A percentile compares a stretch with the other conserved stretches of the same genome.
These are phyloP conservation scores for Mimachlamys varia DNA, from an alignment of 2,888 invertebrate species.

Conservation along the genomic window DNA sequence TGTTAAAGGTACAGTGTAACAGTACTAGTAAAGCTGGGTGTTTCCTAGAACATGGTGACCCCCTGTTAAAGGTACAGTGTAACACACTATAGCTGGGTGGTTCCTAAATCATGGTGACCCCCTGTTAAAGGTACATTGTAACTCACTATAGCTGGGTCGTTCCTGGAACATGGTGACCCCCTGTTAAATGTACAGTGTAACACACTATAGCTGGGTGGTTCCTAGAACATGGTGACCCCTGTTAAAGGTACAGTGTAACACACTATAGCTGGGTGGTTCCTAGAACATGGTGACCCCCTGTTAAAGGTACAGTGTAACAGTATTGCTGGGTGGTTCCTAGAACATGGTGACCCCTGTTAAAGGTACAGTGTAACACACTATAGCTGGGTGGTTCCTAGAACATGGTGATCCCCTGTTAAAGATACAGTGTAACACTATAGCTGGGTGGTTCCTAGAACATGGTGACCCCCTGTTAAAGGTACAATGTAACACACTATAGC, in stretches of 20 bases:
- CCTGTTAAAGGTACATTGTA: too few relatives aligned
- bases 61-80: slow-evolving; percentile 91
- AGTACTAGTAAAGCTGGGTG: too few relatives aligned
- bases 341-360: slow-evolving; percentile 97
- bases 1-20: slow-evolving; percentile 89
- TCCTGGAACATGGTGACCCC: slow-evolving; percentile 97
- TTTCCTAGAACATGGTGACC: slow-evolving; percentile 92
- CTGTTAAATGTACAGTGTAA: slow-evolving; percentile 90
- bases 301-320: slow-evolving; percentile 88
- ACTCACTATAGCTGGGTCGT: slow-evolving; percentile 87
- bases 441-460: too few relatives aligned
- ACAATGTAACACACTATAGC: too few relatives aligned
- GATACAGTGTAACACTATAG: slow-evolving; percentile 82
- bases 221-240: too few relatives aligned
- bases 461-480: slow-evolving; percentile 95
- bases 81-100: too few relatives aligned
- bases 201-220: too few relatives aligned
- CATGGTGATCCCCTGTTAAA: slow-evolving; percentile 98
- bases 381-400: slow-evolving; percentile 93
- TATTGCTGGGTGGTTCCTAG: slow-evolving; percentile 92
- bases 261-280: slow-evolving; percentile 99
- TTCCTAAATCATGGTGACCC: too few relatives aligned
- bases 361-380: slow-evolving; percentile 84
- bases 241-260: slow-evolving; percentile 83
- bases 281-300: slow-evolving; percentile 97